A percentile compares a stretch with the other conserved stretches of the same genome.
These are phyloP conservation scores for Sinocyclocheilus grahami DNA, from an alignment of 2,113 vertebrate genomes.

Conservation along the genomic window DNA sequence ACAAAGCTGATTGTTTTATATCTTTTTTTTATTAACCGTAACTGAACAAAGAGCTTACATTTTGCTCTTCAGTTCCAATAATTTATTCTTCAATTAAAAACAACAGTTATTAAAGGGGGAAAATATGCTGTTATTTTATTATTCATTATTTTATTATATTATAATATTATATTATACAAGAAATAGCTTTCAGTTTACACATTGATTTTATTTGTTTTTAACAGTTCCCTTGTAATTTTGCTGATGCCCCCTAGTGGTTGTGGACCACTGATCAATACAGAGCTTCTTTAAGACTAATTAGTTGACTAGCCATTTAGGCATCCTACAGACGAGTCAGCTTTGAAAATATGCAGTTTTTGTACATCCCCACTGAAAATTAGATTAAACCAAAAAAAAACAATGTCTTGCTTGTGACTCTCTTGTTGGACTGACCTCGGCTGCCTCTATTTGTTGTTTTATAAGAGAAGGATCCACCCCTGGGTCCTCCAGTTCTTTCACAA, in stretches of 20 bases:
- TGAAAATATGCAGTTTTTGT: neutral
- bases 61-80: neutral
- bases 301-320: no score
- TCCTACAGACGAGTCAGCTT: neutral
- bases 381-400: neutral
- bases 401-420: neutral
- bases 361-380: neutral
- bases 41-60: neutral
- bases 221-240: no score
- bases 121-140: neutral
- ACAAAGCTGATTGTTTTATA: neutral
- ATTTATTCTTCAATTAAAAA: neutral
- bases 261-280: neutral
- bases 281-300: neutral
- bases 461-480: constrained; percentile 99
- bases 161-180: no score
- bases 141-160: neutral
- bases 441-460: constrained; percentile 98
- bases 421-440: constrained; percentile 83
- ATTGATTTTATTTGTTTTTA: no score
- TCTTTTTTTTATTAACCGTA: neutral
- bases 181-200: no score
- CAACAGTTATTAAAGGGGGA: no score
- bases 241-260: neutral
- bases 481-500: constrained; percentile 93